These are phyloP conservation scores for Drosophila limbata DNA, from an alignment of 2,888 invertebrate species.

Conservation along the genomic window DNA sequence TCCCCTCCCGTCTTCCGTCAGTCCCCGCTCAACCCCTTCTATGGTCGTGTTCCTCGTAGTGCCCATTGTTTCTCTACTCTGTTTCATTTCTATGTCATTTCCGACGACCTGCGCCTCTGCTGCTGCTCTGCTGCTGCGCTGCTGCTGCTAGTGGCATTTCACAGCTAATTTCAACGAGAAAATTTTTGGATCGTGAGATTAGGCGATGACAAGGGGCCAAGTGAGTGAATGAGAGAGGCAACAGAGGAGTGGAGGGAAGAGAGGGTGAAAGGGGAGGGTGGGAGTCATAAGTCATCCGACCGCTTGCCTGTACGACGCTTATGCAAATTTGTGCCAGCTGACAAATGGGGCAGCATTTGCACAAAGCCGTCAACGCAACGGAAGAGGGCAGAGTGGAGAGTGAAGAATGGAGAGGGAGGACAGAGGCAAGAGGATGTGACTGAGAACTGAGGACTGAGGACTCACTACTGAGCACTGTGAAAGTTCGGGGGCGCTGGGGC, in stretches of 20 bases:
- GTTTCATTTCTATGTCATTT: conserved; percentile 82
- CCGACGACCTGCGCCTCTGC: conserved; percentile 44
- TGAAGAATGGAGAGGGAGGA: neutral
- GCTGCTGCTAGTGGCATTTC: conserved; percentile 61
- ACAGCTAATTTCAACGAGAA: conserved; percentile 78
- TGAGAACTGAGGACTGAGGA: conserved; percentile 20
- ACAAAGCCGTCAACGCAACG: conserved; percentile 64
- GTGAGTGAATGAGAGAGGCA: conserved; percentile 3
- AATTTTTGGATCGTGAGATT: conserved; percentile 79
- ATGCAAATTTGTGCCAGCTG: conserved; percentile 85
- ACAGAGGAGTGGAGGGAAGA: conserved; percentile 7
- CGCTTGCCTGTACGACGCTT: conserved; percentile 77
- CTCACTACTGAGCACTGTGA: conserved; percentile 23
- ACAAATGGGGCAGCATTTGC: conserved; percentile 84
- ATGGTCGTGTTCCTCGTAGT: conserved; percentile 38
- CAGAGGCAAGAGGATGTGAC: conserved; percentile 14
- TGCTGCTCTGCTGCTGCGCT: conserved; percentile 27
- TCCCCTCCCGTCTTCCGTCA: neutral
- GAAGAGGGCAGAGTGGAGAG: neutral
- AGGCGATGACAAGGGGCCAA: conserved; percentile 64
- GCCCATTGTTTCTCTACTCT: conserved; percentile 74
- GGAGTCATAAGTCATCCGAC: conserved; percentile 73
- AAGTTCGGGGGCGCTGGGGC: conserved; percentile 50
- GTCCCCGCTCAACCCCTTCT: conserved; percentile 24
- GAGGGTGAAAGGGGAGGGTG: neutral